Base-by-base conservation (phyloP, 2,888 invertebrate species). In the Idaea straminata region DNA sequence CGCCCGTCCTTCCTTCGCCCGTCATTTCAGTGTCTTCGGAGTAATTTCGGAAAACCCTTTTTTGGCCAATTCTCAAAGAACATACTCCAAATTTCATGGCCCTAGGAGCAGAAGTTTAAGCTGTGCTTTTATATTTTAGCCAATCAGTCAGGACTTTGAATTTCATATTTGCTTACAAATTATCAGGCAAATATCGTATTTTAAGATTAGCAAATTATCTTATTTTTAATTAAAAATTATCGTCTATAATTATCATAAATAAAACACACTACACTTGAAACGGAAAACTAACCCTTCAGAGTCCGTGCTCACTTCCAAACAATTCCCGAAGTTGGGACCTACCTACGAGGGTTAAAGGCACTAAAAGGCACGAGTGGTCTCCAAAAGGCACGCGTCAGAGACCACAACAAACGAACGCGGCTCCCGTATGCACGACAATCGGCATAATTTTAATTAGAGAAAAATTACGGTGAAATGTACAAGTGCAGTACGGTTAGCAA, bases 401-500 rank as follows among this genome's bases (percentile, higher is more conserved):
- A 80, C 87, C 89, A 86, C 89, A 89, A 90, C 91, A 92, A 91
- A 91, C 90, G 89, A 83, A 84, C 82, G 85, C 83, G 83, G 81
- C 77, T 75, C 74, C 80, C 72, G 78, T 76, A 75, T 74, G 78
- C 77, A 89, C 89, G 88, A 92, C 92, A 92, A 92, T 92, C 87
- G 87, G 83, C 82, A 91, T 92, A 88, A 91, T 91, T 92, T 92
- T 92, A 92, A 92, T 92, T 92, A 92, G 92, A 92, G 90, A 92
- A 92, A 92, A 92, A 92, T 86, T 88, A 85, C 88, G 84, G 85
- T 79, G 73, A 90, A 90, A 86, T 88, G 88, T 81, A 80, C 88
- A 89, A 83, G 82, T 76, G 72, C 70, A 71, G 80, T 73, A 85
- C 72, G 74, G 86, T 79, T 77, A 70, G 82, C 69, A 62, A 7